phyloP scores from a whole-genome alignment of 1,140 invertebrate species.

The Drosophila ogumai region DNA sequence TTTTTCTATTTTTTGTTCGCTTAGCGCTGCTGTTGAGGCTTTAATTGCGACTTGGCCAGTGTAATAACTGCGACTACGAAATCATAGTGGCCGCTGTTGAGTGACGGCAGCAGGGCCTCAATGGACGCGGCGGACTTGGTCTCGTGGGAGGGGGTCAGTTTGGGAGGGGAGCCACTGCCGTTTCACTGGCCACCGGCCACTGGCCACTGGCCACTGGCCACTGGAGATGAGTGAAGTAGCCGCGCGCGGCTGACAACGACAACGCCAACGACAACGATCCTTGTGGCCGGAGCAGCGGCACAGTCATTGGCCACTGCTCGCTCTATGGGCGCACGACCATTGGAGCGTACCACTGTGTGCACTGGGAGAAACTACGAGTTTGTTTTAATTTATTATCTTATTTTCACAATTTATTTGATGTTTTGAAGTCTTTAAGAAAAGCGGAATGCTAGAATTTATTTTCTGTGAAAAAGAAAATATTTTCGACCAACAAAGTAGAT shows the following conservation, averaged over 20 bases:
- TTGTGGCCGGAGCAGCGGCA: constrained; percentile 38
- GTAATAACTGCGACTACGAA: constrained; percentile 76
- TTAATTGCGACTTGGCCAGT: constrained; percentile 67
- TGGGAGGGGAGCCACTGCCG: neutral
- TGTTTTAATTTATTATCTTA: no score
- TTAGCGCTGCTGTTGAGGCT: constrained; percentile 54
- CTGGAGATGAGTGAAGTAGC: constrained; percentile 53
- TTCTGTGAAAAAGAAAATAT: no score
- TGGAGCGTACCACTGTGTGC: constrained; percentile 19
- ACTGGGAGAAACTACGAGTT: neutral
- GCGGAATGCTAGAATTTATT: no score
- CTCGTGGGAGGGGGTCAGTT: constrained; percentile 18
- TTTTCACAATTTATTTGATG: no score
- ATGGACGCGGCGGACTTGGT: no score
- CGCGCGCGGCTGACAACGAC: constrained; percentile 26
- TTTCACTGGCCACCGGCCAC: constrained; percentile 10
- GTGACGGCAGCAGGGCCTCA: constrained; percentile 26
- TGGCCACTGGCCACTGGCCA: constrained; percentile 11
- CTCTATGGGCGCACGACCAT: constrained; percentile 37
- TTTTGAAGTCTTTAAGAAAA: no score
- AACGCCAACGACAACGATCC: constrained; percentile 49
- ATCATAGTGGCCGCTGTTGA: constrained; percentile 38
- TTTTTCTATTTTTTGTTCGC: constrained; percentile 11
- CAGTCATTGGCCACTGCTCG: constrained; percentile 52
- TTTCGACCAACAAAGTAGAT: no score